These are phyloP conservation scores for Lepidothrix coronata DNA, from an alignment of 2,113 vertebrate species.

Conservation along the genomic window DNA sequence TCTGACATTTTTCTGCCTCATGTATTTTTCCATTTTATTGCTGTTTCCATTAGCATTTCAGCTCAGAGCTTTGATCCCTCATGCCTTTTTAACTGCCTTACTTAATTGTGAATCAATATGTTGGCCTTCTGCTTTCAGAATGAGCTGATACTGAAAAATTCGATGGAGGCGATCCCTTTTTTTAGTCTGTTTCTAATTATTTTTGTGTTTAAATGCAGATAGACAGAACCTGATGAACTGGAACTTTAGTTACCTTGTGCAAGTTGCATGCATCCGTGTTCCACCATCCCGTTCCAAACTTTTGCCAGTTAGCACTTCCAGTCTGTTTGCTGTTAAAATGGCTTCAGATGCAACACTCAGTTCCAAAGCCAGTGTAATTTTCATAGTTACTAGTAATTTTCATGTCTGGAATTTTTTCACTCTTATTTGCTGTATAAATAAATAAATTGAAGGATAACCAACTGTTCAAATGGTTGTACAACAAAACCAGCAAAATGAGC, in stretches of 20 bases:
- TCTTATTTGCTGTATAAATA: neutral
- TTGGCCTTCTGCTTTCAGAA: neutral
- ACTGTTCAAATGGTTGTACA: neutral
- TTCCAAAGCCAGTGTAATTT: neutral
- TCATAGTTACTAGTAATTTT: neutral
- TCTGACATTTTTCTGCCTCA: neutral
- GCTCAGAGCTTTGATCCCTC: neutral
- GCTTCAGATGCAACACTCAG: neutral
- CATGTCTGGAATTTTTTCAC: neutral
- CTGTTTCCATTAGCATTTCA: neutral
- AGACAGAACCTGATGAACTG: neutral
- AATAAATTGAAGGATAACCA: neutral
- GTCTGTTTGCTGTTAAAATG: neutral
- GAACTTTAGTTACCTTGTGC: neutral
- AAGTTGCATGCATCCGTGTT: neutral
- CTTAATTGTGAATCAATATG: neutral
- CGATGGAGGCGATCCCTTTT: neutral
- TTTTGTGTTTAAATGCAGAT: neutral
- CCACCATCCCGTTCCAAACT: neutral
- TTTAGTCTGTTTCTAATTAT: neutral
- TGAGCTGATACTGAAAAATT: neutral
- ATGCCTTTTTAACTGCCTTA: neutral
- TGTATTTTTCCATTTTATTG: conserved; percentile 24
- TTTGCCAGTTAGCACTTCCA: neutral
- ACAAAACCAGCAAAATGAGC: neutral